Conservation (phyloP, 2,888 invertebrate species). For the Trissolcus brochymenae region DNA sequence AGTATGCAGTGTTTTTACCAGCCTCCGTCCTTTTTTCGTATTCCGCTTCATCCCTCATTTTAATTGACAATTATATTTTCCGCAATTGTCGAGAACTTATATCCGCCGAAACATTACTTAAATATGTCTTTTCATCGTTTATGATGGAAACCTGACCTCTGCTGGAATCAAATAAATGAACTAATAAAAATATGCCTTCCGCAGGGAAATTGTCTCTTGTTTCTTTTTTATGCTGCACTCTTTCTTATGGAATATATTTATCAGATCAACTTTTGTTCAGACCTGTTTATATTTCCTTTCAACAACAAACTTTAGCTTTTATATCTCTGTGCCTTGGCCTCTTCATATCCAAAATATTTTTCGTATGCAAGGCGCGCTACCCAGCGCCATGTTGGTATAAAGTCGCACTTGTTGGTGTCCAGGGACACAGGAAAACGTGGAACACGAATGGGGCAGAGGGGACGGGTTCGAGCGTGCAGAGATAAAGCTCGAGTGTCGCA, state of each 20-base stretch:
- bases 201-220: background rate
- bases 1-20: conserved; percentile 62
- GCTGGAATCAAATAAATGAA: no score
- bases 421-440: conserved; percentile 68
- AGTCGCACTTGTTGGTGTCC: conserved; percentile 73
- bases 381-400: conserved; percentile 73
- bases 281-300: conserved; percentile 31
- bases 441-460: conserved; percentile 59
- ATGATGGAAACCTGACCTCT: background rate
- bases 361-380: conserved; percentile 70
- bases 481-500: conserved; percentile 63
- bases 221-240: background rate
- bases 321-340: conserved; percentile 5
- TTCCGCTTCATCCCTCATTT: conserved; percentile 27
- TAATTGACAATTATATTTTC: conserved; percentile 31
- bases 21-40: no score
- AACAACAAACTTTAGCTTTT: conserved; percentile 36
- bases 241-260: conserved; percentile 8
- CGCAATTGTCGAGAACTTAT: background rate
- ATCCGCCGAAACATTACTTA: no score
- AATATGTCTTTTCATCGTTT: background rate
- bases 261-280: conserved; percentile 6
- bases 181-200: background rate
- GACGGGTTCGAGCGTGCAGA: conserved; percentile 49
- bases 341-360: conserved; percentile 58